Evolutionary conservation across 2,113 vertebrate genomes (phyloP), one percentile per base, ranked within the genome.

Genomic region (Tretioscincus oriximinensis): DNA sequence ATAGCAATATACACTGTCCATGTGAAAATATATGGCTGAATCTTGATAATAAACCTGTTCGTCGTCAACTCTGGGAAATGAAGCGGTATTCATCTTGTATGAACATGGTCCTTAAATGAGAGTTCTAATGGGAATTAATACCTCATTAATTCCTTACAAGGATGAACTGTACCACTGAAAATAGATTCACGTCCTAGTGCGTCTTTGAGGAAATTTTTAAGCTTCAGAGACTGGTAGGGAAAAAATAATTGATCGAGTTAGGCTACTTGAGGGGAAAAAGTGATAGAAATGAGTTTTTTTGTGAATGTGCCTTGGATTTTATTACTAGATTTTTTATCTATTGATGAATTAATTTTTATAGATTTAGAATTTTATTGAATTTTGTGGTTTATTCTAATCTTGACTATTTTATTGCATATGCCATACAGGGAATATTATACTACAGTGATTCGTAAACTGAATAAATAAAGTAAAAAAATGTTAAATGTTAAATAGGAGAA

Each of bases 81-180:
- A 84, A 74, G 72, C 74, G 20, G 71, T 74, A 63, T 79, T 74
- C 61, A 84, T 84, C 74, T 76, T 82, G 73, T 76, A 73, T 76
- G 31, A 76, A 81, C 80, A 81, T 81, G 80, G 73, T 60, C 80
- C 35, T 69, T 76, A 82, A 82, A 70, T 82, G 76, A 82, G 80
- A 82, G 66, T 24, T 82, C 74, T 82, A 76, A 82, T 82, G 73
- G 74, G 66, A 82, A 82, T 82, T 82, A 76, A 82, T 76, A 82
- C 73, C 66, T 82, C 80, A 82, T 82, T 82, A 82, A 76, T 82
- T 82, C 73, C 80, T 82, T 76, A 76, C 35, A 75, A 76, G 65
- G 74, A 76, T 82, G 54, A 76, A 67, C 41, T 28, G 65, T 76
- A 58, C 65, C 66, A 76, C n/a, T 31, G 73, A 70, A 82, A 82